Conservation (phyloP, 30 jellyfish, hydroid and myxozoan species). For the Sanderia malayensis region DNA sequence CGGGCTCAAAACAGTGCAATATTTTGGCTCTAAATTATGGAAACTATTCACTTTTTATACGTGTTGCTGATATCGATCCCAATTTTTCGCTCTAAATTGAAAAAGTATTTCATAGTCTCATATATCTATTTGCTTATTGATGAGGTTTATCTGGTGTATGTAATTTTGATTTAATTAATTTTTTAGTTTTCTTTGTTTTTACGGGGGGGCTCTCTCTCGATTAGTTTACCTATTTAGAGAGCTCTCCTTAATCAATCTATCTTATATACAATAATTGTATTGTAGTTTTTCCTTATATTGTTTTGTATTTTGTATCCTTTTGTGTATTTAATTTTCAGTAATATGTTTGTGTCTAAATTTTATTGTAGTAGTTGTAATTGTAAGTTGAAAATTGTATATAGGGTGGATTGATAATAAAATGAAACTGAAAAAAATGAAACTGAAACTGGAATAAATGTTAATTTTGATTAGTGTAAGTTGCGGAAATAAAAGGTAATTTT, state of each 20-base stretch:
- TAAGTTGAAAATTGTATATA: conserved; percentile 3
- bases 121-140: neutral
- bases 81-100: conserved; percentile 8
- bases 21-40: conserved; percentile 16
- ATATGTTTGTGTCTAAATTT: conserved; percentile 5
- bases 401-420: conserved; percentile 13
- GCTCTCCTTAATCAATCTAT: conserved; percentile 2
- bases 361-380: conserved; percentile 8
- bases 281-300: neutral
- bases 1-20: conserved; percentile 26
- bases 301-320: neutral
- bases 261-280: neutral
- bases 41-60: neutral
- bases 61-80: conserved; percentile 4
- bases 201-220: conserved; percentile 7
- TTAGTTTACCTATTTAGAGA: conserved; percentile 1
- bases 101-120: neutral
- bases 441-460: neutral
- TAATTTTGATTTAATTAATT: too few species aligned
- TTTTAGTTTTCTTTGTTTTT: neutral
- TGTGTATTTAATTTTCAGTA: neutral
- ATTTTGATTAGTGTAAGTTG: too few species aligned
- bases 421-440: conserved; percentile 7
- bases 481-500: too few species aligned
- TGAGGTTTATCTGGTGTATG: conserved; percentile 3